Conservation (phyloP, 1,140 invertebrate genomes). For the Panagrolaimus sp. region DNA sequence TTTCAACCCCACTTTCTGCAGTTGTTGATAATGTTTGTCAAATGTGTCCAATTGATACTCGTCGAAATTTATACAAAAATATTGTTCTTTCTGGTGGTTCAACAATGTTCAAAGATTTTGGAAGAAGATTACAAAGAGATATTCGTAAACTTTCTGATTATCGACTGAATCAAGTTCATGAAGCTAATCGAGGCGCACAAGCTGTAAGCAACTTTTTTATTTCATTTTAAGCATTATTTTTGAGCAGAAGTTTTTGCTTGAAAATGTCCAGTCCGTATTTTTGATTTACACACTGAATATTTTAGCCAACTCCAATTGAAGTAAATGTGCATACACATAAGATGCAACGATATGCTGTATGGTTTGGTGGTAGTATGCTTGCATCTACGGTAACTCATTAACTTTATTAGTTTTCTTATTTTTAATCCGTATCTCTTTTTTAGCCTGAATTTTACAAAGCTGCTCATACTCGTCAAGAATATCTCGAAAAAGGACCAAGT, state of each 20-base stretch:
- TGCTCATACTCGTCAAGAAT: constrained; percentile 97
- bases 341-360: constrained; percentile 98
- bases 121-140: constrained; percentile 84
- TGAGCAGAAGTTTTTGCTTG: too few relatives aligned
- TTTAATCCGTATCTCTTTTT: constrained; percentile 30
- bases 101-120: constrained; percentile 98
- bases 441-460: constrained; percentile 96
- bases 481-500: constrained; percentile 96
- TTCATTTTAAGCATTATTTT: too few relatives aligned
- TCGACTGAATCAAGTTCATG: constrained; percentile 64
- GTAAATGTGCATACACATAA: constrained; percentile 96
- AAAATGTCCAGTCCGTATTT: too few relatives aligned
- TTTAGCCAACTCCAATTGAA: constrained; percentile 92
- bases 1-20: constrained; percentile 74
- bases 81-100: constrained; percentile 97
- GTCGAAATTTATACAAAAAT: constrained; percentile 91
- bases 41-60: constrained; percentile 97
- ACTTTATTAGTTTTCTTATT: constrained; percentile 12
- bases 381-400: constrained; percentile 75
- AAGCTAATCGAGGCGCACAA: too few relatives aligned
- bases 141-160: constrained; percentile 90
- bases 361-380: constrained; percentile 97
- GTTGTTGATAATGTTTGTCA: constrained; percentile 98
- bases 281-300: constrained; percentile 18
- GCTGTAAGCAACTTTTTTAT: too few relatives aligned